phyloP scores from a whole-genome alignment of 2,113 vertebrate species.

The Illadopsis cleaveri region DNA sequence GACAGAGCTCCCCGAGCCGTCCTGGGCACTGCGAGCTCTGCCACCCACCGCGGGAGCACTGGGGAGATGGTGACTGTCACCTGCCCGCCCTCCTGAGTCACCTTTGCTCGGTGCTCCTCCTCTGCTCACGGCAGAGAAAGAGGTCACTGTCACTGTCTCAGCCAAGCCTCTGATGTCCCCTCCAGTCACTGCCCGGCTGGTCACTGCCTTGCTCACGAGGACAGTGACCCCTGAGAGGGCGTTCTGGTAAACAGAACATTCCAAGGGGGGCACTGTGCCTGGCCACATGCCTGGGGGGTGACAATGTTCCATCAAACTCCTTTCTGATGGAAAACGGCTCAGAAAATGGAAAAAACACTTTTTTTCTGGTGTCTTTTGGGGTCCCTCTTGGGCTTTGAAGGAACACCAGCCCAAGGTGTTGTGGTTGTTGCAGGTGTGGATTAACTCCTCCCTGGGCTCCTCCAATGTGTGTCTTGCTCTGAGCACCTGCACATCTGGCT shows the following conservation, averaged over 20 bases:
- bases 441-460: not conserved
- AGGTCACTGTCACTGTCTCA: not conserved
- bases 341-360: accelerated
- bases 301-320: no score
- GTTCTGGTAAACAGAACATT: not conserved
- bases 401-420: not conserved
- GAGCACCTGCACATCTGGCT: not conserved
- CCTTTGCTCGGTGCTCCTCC: not conserved
- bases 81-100: accelerated
- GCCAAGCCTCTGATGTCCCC: not conserved
- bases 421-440: not conserved
- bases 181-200: accelerated
- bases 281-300: not conserved
- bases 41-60: accelerated
- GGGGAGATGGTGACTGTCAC: accelerated
- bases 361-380: not conserved
- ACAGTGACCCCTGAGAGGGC: not conserved
- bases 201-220: not conserved
- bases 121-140: accelerated
- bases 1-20: accelerated
- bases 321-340: not conserved
- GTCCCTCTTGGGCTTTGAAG: not conserved
- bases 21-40: accelerated
- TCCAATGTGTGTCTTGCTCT: accelerated
- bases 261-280: accelerated